Evolutionary conservation across 2,888 invertebrate species (phyloP).

Genomic region (Platycnemis pennipes): DNA sequence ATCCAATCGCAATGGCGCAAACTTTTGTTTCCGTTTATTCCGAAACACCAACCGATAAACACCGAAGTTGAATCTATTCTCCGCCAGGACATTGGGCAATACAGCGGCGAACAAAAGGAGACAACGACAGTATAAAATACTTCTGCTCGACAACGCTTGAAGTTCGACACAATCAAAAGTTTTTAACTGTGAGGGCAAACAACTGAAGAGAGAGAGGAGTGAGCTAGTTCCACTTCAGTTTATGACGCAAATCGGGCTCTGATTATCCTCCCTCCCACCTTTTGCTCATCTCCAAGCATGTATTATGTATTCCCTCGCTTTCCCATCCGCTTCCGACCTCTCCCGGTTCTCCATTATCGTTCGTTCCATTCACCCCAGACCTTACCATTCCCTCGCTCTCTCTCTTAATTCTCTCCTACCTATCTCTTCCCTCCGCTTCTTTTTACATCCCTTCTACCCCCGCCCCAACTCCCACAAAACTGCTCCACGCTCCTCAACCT

Average conservation of each 20-base stretch:
- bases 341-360: background rate
- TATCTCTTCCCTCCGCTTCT: background rate
- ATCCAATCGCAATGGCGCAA: background rate
- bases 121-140: background rate
- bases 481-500: background rate
- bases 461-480: background rate
- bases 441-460: background rate
- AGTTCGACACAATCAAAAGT: background rate
- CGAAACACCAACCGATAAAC: background rate
- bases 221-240: background rate
- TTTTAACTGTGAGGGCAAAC: background rate
- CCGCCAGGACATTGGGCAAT: background rate
- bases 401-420: too few relatives aligned
- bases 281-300: background rate
- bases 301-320: background rate
- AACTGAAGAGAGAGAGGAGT: background rate
- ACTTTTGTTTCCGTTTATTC: background rate
- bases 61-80: background rate
- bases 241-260: background rate
- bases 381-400: too few relatives aligned
- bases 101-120: background rate
- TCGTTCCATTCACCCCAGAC: background rate
- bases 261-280: background rate
- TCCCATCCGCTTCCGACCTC: background rate
- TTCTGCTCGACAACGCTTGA: background rate